Base-by-base conservation (phyloP, 2,113 vertebrate genomes). In the Muntiacus muntjak region DNA sequence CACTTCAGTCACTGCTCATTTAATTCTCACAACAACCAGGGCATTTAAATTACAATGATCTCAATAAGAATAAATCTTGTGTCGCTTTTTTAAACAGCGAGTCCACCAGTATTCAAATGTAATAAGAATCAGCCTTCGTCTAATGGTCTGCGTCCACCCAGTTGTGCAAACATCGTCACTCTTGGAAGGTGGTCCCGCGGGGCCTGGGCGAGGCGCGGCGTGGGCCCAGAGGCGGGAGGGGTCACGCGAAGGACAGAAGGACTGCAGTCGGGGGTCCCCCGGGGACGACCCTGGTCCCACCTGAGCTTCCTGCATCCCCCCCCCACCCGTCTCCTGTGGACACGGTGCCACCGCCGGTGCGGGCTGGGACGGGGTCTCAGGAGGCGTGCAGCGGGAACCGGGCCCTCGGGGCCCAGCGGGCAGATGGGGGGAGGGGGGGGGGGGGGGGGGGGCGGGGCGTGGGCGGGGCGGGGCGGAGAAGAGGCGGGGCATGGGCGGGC, bases 301-400 rank as follows among this genome's bases (percentile, higher is more conserved):
- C 71, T 19, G 11, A 13, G 36, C 30, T 14, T 50, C 50, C 50
- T 6, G 19, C 30, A 0, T n/a, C 79, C 13, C 10, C 13, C 10
- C 47, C 30, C 0, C 47, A 1, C 12, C 47, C 0, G 1, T 33
- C 6, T 23, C 79, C 43, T 33, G 78, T 11, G 78, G 15, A 11
- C 43, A 2, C 4, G 1, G 28, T 16, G 0, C 45, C 79, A 17
- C 13, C 6, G 0, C 47, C 2, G 0, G 47, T 12, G 30, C 2
- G 0, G 47, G 79, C 47, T 82, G 19, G 50, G 50, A 21, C 1
- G 11, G 19, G 50, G 79, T n/a, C 33, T 52, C 47, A 15, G 79
- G 30, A 17, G 30, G 25, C 10, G 0, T 6, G 47, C 2, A 11
- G 78, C 5, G 6, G 78, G 47, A 52, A 6, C 17, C 3, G 52